These are phyloP conservation scores for Amphipoea lucens DNA, from an alignment of 2,888 invertebrate species.

Conservation along the genomic window DNA sequence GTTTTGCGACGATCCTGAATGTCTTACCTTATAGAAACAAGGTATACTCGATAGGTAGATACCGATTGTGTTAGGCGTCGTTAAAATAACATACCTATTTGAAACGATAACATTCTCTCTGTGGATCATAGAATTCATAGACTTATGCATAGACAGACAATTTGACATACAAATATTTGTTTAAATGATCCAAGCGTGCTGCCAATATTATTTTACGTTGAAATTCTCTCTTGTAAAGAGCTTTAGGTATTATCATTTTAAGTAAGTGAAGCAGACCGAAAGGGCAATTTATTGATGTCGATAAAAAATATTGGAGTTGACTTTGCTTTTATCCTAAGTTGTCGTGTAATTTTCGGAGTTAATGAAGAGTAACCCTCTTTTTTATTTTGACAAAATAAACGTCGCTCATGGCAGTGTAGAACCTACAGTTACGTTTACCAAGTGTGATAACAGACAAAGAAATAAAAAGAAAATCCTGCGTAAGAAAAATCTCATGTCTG, in stretches of 20 bases:
- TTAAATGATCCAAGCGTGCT: conserved; percentile 6
- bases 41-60: conserved; percentile 9
- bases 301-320: conserved; percentile 15
- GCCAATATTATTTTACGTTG: conserved; percentile 19
- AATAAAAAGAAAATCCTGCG: not conserved
- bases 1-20: not conserved
- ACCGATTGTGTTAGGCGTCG: conserved; percentile 19
- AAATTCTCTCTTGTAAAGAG: not conserved
- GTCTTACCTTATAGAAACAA: conserved; percentile 1
- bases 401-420: not conserved
- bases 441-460: not conserved
- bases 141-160: conserved; percentile 22
- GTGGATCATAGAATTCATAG: conserved; percentile 20
- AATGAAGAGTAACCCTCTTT: conserved; percentile 6
- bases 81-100: conserved; percentile 45
- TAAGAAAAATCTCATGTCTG: not conserved
- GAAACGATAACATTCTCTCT: conserved; percentile 32
- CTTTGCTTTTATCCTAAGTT: not conserved
- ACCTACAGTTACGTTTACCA: conserved; percentile 17
- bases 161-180: conserved; percentile 17
- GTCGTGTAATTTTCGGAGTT: conserved; percentile 6
- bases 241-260: not conserved
- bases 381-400: conserved; percentile 24
- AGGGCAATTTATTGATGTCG: not conserved
- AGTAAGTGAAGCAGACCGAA: not conserved